Evolutionary conservation across 2,888 invertebrate genomes (phyloP).

Genomic region (Notodonta dromedarius): DNA sequence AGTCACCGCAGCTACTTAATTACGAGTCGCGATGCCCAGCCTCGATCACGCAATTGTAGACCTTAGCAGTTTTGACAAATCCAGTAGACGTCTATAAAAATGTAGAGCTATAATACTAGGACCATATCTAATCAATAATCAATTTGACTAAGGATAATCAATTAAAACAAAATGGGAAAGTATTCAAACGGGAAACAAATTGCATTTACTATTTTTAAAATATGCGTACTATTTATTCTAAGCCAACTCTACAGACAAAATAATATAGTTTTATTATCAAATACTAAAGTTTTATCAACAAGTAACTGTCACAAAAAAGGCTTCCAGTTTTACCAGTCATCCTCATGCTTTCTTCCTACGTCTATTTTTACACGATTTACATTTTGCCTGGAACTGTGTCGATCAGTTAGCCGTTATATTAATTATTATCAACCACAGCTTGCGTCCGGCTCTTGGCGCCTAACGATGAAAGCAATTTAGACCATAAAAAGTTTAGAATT

Average conservation of each 20-base stretch:
- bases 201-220: no score
- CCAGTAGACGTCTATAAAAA: neutral
- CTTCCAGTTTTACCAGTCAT: no score
- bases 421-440: neutral
- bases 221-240: no score
- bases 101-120: neutral
- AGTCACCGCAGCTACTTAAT: conserved; percentile 46
- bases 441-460: neutral
- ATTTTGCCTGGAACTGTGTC: neutral
- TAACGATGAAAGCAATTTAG: neutral
- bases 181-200: no score
- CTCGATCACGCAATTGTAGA: conserved; percentile 23
- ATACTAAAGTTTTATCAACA: no score
- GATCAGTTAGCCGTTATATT: neutral
- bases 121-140: no score
- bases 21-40: conserved; percentile 27
- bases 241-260: no score
- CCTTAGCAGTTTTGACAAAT: conserved; percentile 17
- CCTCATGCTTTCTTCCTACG: no score
- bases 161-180: no score
- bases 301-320: no score
- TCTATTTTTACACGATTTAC: neutral
- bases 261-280: no score
- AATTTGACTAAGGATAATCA: neutral
- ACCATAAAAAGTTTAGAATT: neutral